A percentile compares a stretch with the other conserved stretches of the same genome.
Evolutionary conservation across 2,113 vertebrate genomes (phyloP).

Genomic region (Chloropsis cyanopogon): DNA sequence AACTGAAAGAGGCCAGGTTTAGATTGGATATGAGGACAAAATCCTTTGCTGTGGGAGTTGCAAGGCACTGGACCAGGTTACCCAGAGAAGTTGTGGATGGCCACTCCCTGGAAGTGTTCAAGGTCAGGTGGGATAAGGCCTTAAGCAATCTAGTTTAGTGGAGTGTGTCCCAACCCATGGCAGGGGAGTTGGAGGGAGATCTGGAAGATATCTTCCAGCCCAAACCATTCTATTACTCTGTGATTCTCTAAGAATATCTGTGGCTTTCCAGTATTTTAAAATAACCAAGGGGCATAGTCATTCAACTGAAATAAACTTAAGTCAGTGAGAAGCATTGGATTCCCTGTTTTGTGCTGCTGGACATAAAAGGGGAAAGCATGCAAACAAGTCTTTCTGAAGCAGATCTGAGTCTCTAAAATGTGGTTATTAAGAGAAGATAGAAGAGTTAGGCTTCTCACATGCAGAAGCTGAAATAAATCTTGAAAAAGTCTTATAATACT

Average conservation of each 20-base stretch:
- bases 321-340: neutral
- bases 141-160: neutral
- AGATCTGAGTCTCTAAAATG: neutral
- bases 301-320: neutral
- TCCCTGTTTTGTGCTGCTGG: neutral
- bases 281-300: neutral
- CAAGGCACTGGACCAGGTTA: neutral
- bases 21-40: neutral
- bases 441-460: neutral
- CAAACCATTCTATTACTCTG: neutral
- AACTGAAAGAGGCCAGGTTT: neutral
- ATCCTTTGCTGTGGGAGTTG: neutral
- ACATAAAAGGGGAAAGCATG: neutral
- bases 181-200: neutral
- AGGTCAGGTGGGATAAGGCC: neutral
- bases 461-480: neutral
- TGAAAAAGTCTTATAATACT: neutral
- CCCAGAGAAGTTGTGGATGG: neutral
- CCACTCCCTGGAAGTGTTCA: neutral
- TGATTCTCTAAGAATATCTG: neutral
- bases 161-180: neutral
- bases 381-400: neutral
- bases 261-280: neutral
- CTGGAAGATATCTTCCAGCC: neutral
- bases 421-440: neutral